Conservation (phyloP, 92 coral and sea anemone species). For the Palythoa caribaeorum region DNA sequence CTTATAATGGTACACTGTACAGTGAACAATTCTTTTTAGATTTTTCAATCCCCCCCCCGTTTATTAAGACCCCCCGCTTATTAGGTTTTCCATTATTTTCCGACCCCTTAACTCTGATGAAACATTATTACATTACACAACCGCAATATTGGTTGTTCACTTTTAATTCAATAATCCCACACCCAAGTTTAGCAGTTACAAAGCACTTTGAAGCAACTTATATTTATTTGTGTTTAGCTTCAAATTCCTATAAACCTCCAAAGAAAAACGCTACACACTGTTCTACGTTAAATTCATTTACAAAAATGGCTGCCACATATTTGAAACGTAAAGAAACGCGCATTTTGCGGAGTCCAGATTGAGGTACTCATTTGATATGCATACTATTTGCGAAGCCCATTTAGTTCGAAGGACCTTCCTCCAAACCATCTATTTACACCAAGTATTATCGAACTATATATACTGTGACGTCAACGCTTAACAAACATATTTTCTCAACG, state of each 20-base stretch:
- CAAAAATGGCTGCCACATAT: conserved; percentile 13
- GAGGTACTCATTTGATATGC: neutral
- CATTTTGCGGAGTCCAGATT: neutral
- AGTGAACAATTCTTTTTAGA: too few relatives aligned
- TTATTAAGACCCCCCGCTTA: too few relatives aligned
- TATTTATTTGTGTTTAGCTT: conserved; percentile 14
- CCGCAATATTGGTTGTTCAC: neutral
- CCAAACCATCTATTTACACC: neutral
- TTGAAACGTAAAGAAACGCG: neutral
- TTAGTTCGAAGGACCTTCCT: neutral
- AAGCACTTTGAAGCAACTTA: conserved; percentile 2
- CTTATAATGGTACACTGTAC: too few relatives aligned
- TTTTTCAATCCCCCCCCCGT: too few relatives aligned
- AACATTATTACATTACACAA: neutral
- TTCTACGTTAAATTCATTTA: neutral
- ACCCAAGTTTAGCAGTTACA: neutral
- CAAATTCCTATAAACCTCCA: neutral
- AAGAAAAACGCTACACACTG: neutral
- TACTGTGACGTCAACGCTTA: neutral
- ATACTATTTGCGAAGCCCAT: neutral
- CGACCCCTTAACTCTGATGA: neutral
- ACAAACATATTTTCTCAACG: neutral
- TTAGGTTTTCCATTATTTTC: too few relatives aligned
- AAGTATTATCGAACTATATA: neutral
- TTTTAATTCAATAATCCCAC: neutral